Conservation (phyloP, 1,140 invertebrate genomes). For the Heliconius congener region DNA sequence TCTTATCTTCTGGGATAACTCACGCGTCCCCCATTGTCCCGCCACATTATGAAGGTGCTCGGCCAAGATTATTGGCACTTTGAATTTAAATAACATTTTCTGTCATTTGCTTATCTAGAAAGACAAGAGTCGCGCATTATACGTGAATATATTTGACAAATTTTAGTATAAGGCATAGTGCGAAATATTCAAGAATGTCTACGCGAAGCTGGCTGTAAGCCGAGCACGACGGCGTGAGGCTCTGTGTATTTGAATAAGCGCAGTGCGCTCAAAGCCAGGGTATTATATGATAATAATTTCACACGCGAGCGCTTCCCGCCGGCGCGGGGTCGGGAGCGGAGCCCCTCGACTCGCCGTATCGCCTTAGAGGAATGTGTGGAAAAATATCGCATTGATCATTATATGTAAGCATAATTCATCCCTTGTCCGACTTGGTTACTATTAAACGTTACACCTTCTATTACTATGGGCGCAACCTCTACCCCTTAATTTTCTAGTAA, state of each 20-base stretch:
- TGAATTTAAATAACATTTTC: constrained; percentile 79
- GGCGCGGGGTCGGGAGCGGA: constrained; percentile 41
- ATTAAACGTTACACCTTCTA: constrained; percentile 49
- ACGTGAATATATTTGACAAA: constrained; percentile 77
- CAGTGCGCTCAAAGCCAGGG: constrained; percentile 62
- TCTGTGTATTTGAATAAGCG: constrained; percentile 78
- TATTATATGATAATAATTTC: constrained; percentile 81
- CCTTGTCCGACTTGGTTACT: constrained; percentile 36
- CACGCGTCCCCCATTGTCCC: constrained; percentile 65
- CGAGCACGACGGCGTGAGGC: constrained; percentile 48
- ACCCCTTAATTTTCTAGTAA: constrained; percentile 61
- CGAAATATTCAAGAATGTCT: constrained; percentile 64
- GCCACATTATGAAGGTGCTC: constrained; percentile 68
- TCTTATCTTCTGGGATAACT: constrained; percentile 67
- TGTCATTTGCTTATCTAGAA: constrained; percentile 78
- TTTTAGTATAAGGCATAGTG: constrained; percentile 57
- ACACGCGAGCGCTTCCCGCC: constrained; percentile 64
- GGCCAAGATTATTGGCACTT: constrained; percentile 68
- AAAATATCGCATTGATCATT: constrained; percentile 57
- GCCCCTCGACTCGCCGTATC: constrained; percentile 49
- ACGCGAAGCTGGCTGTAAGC: constrained; percentile 55
- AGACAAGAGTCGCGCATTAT: constrained; percentile 74
- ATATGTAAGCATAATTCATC: constrained; percentile 54
- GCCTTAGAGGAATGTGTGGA: constrained; percentile 71
- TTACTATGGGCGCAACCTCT: constrained; percentile 46